Evolutionary conservation across 2,888 invertebrate genomes (phyloP).

Genomic region (Ophion costatus): DNA sequence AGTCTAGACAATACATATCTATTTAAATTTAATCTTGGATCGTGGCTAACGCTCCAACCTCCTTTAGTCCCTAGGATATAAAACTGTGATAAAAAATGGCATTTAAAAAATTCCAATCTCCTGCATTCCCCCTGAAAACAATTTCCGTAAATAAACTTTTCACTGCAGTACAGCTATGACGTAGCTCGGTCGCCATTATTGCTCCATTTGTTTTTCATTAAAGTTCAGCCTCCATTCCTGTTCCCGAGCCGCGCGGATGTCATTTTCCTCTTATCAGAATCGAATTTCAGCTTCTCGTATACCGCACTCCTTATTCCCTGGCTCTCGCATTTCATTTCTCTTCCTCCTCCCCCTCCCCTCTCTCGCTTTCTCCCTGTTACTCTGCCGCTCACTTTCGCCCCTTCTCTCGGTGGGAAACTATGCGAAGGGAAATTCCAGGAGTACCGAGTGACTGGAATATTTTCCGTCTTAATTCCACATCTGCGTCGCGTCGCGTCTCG

Average conservation of each 20-base stretch:
- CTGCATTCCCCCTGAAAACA: background rate
- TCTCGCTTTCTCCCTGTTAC: slow-evolving; percentile 13
- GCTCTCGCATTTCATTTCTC: slow-evolving; percentile 4
- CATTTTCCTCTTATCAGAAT: slow-evolving; percentile 11
- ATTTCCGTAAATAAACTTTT: background rate
- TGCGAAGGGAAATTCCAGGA: slow-evolving; percentile 71
- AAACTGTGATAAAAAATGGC: too few relatives aligned
- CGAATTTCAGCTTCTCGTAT: slow-evolving; percentile 10
- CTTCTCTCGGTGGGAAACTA: slow-evolving; percentile 34
- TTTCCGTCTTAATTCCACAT: slow-evolving; percentile 73
- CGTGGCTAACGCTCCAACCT: too few relatives aligned
- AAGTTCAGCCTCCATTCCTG: background rate
- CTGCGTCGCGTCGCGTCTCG: slow-evolving; percentile 52
- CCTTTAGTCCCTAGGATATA: too few relatives aligned
- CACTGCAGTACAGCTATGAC: background rate
- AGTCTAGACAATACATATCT: too few relatives aligned
- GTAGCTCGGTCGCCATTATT: background rate
- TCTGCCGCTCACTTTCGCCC: slow-evolving; percentile 26
- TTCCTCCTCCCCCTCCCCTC: slow-evolving; percentile 23
- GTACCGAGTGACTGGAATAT: slow-evolving; percentile 66
- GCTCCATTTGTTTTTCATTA: background rate
- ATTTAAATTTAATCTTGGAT: too few relatives aligned
- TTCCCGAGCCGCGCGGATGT: background rate
- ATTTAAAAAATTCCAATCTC: background rate
- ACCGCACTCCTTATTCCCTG: background rate